These are phyloP conservation scores for Sanderia malayensis DNA, from an alignment of 30 jellyfish, hydroid and myxozoan species.

Conservation along the genomic window DNA sequence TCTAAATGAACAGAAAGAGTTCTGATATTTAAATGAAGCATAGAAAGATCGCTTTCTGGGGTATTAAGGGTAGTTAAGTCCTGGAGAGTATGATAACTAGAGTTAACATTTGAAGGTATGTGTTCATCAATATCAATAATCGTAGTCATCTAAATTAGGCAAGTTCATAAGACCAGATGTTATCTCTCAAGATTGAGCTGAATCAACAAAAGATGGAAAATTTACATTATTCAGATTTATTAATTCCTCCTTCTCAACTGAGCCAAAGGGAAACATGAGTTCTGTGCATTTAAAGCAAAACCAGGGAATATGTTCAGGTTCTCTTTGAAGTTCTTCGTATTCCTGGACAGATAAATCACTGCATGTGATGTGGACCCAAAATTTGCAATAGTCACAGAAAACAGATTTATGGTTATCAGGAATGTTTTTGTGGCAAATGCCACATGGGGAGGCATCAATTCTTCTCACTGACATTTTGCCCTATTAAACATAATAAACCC, in stretches of 20 bases:
- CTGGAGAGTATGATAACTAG: conserved; percentile 34
- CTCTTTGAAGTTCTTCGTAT: conserved; percentile 27
- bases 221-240: conserved; percentile 15
- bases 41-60: conserved; percentile 28
- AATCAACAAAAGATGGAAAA: conserved; percentile 40
- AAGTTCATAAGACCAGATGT: conserved; percentile 18
- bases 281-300: conserved; percentile 32
- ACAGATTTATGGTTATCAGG: conserved; percentile 24
- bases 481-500: conserved; percentile 10
- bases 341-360: conserved; percentile 26
- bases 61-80: conserved; percentile 33
- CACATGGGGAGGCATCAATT: conserved; percentile 39
- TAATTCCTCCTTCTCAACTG: conserved; percentile 27
- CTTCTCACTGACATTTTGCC: conserved; percentile 19
- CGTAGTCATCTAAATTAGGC: conserved; percentile 38
- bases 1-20: conserved; percentile 43
- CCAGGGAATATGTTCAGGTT: conserved; percentile 36
- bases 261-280: conserved; percentile 31
- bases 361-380: conserved; percentile 36
- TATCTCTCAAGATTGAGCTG: conserved; percentile 17
- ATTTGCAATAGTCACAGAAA: conserved; percentile 18
- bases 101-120: conserved; percentile 27
- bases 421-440: conserved; percentile 47
- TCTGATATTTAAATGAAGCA: conserved; percentile 39
- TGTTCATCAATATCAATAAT: conserved; percentile 46